Conservation (phyloP, 2,797 vertebrate species). For the Bovichtus diacanthus region DNA sequence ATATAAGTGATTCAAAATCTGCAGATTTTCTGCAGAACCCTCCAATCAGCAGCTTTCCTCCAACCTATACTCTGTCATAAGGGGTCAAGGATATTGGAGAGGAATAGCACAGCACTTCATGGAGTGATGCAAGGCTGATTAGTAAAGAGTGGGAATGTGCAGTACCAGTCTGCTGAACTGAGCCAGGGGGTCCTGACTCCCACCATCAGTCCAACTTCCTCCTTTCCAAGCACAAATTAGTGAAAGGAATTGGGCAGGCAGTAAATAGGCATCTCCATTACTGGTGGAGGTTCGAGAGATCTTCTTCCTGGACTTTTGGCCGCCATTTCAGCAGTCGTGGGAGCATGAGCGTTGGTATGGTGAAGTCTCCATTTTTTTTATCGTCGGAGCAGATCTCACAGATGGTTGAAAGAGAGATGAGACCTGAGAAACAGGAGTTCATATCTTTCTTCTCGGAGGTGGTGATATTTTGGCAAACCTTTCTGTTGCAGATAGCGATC, state of each 20-base stretch:
- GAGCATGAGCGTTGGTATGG: background rate
- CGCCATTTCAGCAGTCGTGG: background rate
- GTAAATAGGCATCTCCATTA: slow-evolving; percentile 9
- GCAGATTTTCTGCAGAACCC: background rate
- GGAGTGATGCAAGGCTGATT: background rate
- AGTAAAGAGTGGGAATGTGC: background rate
- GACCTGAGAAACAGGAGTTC: slow-evolving; percentile 19
- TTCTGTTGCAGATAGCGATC: slow-evolving; percentile 50
- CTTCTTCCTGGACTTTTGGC: slow-evolving; percentile 13
- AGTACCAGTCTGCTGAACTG: background rate
- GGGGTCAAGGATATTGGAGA: background rate
- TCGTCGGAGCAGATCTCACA: slow-evolving; percentile 14
- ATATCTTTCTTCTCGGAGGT: slow-evolving; percentile 36
- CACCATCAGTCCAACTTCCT: slow-evolving; percentile 8
- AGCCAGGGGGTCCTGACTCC: slow-evolving; percentile 4
- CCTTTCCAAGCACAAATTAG: slow-evolving; percentile 1
- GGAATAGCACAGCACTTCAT: background rate
- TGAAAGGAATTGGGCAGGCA: slow-evolving; percentile 12
- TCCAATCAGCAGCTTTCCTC: background rate
- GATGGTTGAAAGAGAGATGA: slow-evolving; percentile 5
- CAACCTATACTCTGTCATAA: background rate
- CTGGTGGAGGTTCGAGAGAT: slow-evolving; percentile 6
- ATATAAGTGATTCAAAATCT: slow-evolving; percentile 8
- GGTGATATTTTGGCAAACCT: slow-evolving; percentile 39
- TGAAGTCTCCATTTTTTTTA: slow-evolving; percentile 12